These are phyloP conservation scores for Sesia apiformis DNA, from an alignment of 2,888 invertebrate species.

Conservation along the genomic window DNA sequence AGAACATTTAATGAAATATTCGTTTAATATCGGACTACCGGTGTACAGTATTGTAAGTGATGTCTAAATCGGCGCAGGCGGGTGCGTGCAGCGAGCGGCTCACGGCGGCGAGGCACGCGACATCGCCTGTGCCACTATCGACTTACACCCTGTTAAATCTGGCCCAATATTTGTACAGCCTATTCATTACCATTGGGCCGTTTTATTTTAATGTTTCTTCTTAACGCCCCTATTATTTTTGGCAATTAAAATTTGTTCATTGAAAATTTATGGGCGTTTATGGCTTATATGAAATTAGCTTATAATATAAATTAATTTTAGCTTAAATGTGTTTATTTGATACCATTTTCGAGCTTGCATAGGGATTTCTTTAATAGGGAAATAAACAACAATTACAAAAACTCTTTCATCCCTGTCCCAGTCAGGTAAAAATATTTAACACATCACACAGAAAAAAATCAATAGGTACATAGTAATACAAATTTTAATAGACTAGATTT, in stretches of 20 bases:
- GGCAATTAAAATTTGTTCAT: conserved; percentile 46
- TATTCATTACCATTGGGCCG: conserved; percentile 56
- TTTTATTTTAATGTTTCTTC: conserved; percentile 60
- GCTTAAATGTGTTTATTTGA: no score
- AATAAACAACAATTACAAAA: neutral
- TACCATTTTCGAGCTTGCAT: neutral
- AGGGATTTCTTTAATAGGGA: neutral
- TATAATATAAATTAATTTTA: no score
- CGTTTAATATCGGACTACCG: conserved; percentile 21
- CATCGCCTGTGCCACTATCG: conserved; percentile 62
- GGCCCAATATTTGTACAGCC: conserved; percentile 66
- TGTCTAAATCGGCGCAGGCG: conserved; percentile 51
- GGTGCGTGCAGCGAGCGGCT: conserved; percentile 24
- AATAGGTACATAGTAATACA: neutral
- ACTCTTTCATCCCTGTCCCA: neutral
- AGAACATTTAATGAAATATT: conserved; percentile 28
- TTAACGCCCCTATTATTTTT: conserved; percentile 31
- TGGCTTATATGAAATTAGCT: no score
- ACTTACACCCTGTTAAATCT: conserved; percentile 69
- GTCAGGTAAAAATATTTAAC: neutral
- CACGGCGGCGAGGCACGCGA: conserved; percentile 47
- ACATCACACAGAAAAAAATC: neutral
- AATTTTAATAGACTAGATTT: neutral
- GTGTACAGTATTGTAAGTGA: conserved; percentile 39
- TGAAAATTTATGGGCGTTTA: conserved; percentile 19